These are phyloP conservation scores for Aelia acuminata DNA, from an alignment of 2,888 invertebrate genomes.

Conservation along the genomic window DNA sequence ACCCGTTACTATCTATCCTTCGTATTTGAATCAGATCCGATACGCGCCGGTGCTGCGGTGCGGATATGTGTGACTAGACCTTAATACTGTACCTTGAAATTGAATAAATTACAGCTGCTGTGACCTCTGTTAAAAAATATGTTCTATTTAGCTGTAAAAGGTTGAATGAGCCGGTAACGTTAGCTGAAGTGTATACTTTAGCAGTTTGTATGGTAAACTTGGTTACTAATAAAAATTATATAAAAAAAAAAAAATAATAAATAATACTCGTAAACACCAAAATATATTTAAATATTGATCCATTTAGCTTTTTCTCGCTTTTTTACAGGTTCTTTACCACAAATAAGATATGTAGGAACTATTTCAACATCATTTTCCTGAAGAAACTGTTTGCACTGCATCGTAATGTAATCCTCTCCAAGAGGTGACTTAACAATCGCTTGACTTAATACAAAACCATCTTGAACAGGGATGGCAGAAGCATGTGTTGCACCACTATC, in stretches of 20 bases:
- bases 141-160: too few species aligned
- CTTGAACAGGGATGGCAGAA: conserved; percentile 96
- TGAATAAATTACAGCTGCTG: too few species aligned
- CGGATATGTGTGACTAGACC: too few species aligned
- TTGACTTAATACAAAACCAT: conserved; percentile 94
- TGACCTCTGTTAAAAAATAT: too few species aligned
- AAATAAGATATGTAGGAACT: conserved; percentile 82
- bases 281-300: conserved; percentile 70
- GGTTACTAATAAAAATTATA: neutral
- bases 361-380: conserved; percentile 80
- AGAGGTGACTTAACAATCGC: conserved; percentile 96
- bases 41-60: too few species aligned
- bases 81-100: too few species aligned
- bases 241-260: neutral
- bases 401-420: conserved; percentile 93
- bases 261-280: neutral
- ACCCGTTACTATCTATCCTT: too few species aligned
- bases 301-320: conserved; percentile 92
- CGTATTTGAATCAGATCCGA: too few species aligned
- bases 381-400: conserved; percentile 80
- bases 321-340: conserved; percentile 90
- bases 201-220: conserved; percentile 67
- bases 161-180: too few species aligned
- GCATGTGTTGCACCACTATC: conserved; percentile 99
- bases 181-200: too few species aligned